Percentiles rank a stretch among this genome's conserved stretches.
Conservation (phyloP, 2,797 vertebrate species). For the Acanthurus lineatus region DNA sequence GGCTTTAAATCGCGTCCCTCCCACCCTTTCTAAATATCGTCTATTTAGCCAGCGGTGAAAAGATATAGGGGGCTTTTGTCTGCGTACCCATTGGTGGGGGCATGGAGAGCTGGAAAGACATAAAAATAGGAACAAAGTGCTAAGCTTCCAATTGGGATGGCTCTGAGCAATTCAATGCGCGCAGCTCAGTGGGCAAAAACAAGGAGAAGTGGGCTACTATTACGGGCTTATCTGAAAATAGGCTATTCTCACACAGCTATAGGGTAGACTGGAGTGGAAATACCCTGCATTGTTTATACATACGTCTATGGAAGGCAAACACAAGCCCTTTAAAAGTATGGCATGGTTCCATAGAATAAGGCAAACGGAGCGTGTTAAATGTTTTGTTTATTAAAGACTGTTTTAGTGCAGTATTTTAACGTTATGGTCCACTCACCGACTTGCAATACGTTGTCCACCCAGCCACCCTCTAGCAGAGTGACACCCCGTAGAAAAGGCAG, state of each 20-base stretch:
- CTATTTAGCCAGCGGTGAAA: conserved; percentile 92
- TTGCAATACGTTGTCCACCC: conserved; percentile 98
- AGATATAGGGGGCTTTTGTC: conserved; percentile 95
- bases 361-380: conserved; percentile 52
- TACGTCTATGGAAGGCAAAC: conserved; percentile 54
- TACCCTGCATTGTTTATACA: conserved; percentile 80
- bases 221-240: conserved; percentile 79
- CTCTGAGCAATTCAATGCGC: conserved; percentile 86
- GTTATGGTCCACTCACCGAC: conserved; percentile 92
- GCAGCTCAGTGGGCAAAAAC: conserved; percentile 83
- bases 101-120: conserved; percentile 89
- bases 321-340: conserved; percentile 73
- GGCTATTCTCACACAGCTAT: conserved; percentile 77
- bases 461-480: conserved; percentile 94
- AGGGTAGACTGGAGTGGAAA: conserved; percentile 71
- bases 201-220: conserved; percentile 82
- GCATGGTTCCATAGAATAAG: conserved; percentile 54
- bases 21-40: conserved; percentile 92
- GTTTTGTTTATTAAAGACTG: conserved; percentile 51
- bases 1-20: conserved; percentile 91
- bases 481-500: conserved; percentile 97
- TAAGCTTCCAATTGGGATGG: conserved; percentile 87
- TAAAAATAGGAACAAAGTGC: conserved; percentile 95
- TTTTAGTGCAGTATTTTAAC: conserved; percentile 55
- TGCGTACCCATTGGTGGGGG: conserved; percentile 85